Evolutionary conservation across 2,888 invertebrate species (phyloP).

Genomic region (Melanostoma scalare): DNA sequence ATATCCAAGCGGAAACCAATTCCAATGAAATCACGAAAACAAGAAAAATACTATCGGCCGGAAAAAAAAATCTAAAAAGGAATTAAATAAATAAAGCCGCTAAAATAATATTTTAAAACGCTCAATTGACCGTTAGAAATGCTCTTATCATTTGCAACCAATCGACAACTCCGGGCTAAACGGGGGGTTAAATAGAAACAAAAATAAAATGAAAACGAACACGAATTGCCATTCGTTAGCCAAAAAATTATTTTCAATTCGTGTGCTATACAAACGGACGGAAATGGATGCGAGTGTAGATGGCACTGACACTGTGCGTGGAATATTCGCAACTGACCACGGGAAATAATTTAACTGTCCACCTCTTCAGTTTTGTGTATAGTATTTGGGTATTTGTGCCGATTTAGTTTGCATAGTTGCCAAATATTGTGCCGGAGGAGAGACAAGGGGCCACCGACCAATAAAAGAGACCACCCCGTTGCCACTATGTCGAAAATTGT

Average conservation of each 20-base stretch:
- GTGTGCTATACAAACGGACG: conserved; percentile 4
- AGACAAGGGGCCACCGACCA: not conserved
- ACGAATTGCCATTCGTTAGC: conserved; percentile 4
- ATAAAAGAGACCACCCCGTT: not conserved
- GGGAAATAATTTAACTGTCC: conserved; percentile 52
- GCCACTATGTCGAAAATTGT: conserved; percentile 26
- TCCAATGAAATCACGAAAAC: conserved; percentile 18
- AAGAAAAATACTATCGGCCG: not conserved
- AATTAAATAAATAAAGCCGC: conserved; percentile 4
- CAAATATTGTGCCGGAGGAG: conserved; percentile 33
- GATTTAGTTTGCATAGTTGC: conserved; percentile 57
- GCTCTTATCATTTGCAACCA: conserved; percentile 52
- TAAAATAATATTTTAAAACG: conserved; percentile 55
- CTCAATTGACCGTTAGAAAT: conserved; percentile 66
- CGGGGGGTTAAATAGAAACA: not conserved
- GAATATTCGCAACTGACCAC: conserved; percentile 48
- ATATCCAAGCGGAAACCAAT: conserved; percentile 29
- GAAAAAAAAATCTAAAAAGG: conserved; percentile 1
- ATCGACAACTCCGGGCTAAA: conserved; percentile 17
- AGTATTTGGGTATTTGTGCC: conserved; percentile 43
- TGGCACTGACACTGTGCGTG: conserved; percentile 16
- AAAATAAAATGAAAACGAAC: not conserved
- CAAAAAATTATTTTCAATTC: conserved; percentile 25
- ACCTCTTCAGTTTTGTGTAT: not conserved
- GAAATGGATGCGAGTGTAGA: not conserved